A percentile compares a stretch with the other conserved stretches of the same genome.
Conservation (phyloP, 2,113 vertebrate species). For the Fregetta grallaria region DNA sequence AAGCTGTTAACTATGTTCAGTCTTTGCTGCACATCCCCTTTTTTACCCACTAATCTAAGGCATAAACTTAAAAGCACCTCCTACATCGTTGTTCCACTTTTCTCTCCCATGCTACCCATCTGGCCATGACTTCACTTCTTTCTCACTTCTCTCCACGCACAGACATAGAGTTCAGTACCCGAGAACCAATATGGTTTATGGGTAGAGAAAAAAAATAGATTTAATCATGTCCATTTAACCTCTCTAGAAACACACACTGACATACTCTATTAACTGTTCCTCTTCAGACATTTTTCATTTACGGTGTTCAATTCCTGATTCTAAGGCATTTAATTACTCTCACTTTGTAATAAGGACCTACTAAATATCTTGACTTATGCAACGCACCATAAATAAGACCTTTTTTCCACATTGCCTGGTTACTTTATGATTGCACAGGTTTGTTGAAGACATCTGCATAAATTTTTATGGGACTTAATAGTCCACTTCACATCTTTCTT, state of each 20-base stretch:
- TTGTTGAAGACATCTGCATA: conserved; percentile 1
- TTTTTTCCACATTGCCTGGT: background rate
- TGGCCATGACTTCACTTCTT: background rate
- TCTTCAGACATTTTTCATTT: conserved; percentile 20
- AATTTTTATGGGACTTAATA: conserved; percentile 14
- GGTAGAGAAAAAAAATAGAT: background rate
- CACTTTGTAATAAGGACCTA: conserved; percentile 9
- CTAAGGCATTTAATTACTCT: conserved; percentile 41
- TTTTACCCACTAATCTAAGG: background rate
- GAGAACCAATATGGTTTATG: background rate
- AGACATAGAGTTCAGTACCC: background rate
- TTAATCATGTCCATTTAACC: background rate
- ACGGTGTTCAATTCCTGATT: background rate
- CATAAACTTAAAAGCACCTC: background rate
- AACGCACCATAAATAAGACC: conserved; percentile 28
- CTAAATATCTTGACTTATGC: conserved; percentile 49
- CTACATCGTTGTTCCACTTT: background rate
- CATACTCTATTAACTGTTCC: conserved; percentile 27
- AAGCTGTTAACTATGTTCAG: fast-evolving
- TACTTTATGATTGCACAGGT: background rate
- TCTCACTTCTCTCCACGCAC: background rate
- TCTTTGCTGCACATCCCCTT: background rate
- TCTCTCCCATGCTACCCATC: background rate
- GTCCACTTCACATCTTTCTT: background rate
- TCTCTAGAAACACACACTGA: background rate